A percentile compares a stretch with the other conserved stretches of the same genome.
Conservation (phyloP, 2,797 vertebrate species). For the Phrynocephalus forsythii region DNA sequence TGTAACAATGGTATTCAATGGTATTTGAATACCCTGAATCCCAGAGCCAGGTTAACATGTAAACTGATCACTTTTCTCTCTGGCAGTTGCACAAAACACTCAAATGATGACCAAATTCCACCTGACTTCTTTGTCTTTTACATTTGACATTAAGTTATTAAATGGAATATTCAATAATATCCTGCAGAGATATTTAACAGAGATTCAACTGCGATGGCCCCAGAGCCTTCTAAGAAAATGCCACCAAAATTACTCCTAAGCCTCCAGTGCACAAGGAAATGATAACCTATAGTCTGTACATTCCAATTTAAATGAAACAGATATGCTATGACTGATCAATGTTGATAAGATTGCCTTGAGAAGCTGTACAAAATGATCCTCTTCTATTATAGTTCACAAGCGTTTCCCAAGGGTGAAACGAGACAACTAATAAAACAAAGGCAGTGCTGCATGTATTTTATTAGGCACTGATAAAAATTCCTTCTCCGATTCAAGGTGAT, state of each 20-base stretch:
- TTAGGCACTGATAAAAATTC: constrained; percentile 41
- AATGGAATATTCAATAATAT: constrained; percentile 8
- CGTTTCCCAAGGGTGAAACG: constrained; percentile 22
- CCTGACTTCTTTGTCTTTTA: background rate
- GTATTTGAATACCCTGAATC: background rate
- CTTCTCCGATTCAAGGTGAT: constrained; percentile 34
- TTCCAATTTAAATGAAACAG: constrained; percentile 1
- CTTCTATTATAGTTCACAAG: constrained; percentile 1
- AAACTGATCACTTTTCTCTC: background rate
- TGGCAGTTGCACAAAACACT: constrained; percentile 12
- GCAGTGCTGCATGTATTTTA: constrained; percentile 38
- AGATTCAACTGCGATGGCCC: constrained; percentile 12
- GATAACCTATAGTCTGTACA: constrained; percentile 3
- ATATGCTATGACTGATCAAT: background rate
- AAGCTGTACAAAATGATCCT: background rate
- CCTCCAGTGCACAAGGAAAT: background rate
- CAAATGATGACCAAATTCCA: background rate
- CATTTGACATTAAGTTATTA: background rate
- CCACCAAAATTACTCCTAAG: background rate
- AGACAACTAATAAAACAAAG: constrained; percentile 42
- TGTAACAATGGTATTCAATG: background rate
- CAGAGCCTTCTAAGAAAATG: background rate
- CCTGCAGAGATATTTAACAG: constrained; percentile 3
- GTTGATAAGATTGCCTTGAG: constrained; percentile 17
- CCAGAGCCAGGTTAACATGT: constrained; percentile 23